Conservation (phyloP, 2,888 invertebrate species). For the Perizoma affinitatum region DNA sequence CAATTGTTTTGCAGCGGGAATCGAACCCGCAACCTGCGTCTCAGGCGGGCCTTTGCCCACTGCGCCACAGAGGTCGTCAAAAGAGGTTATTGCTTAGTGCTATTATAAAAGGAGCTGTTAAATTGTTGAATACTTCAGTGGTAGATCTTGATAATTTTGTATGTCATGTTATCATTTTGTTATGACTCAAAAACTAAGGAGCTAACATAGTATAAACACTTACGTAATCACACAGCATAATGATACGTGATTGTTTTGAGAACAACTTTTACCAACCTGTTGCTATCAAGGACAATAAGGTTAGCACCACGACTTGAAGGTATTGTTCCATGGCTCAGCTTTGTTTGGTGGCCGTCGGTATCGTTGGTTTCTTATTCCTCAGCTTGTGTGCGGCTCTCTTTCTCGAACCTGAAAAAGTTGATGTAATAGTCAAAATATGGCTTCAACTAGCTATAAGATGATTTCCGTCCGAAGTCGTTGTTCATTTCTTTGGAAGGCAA, state of each 20-base stretch:
- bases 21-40: too few species aligned
- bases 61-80: too few species aligned
- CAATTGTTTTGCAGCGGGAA: too few species aligned
- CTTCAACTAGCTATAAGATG: too few species aligned
- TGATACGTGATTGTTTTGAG: conserved; percentile 16
- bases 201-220: background rate
- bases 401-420: conserved; percentile 32
- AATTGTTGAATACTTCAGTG: too few species aligned
- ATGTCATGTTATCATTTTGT: background rate
- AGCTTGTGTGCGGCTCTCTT: conserved; percentile 7
- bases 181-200: background rate
- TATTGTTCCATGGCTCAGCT: conserved; percentile 55
- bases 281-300: conserved; percentile 59
- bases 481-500: too few species aligned
- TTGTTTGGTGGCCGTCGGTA: conserved; percentile 24
- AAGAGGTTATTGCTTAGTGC: too few species aligned
- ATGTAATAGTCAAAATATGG: background rate
- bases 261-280: conserved; percentile 59
- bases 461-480: too few species aligned
- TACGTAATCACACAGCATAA: conserved; percentile 10
- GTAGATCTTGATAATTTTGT: too few species aligned
- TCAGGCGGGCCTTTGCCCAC: too few species aligned
- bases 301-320: conserved; percentile 51
- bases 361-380: conserved; percentile 19
- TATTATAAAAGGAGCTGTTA: too few species aligned